Evolutionary conservation across 2,113 vertebrate genomes (phyloP).

Genomic region (Cettia cetti): DNA sequence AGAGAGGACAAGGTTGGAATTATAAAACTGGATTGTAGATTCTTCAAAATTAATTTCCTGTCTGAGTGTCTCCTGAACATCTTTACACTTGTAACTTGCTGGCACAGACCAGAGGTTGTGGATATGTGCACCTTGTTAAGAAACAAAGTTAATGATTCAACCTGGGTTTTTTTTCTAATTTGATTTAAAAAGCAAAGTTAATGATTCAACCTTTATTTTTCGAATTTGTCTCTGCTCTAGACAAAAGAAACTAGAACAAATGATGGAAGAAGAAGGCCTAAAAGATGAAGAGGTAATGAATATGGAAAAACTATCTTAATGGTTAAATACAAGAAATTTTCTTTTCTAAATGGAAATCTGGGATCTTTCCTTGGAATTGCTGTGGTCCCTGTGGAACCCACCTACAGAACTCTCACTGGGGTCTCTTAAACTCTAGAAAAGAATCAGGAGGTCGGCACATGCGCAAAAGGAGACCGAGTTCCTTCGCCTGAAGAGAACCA

Average conservation of each 20-base stretch:
- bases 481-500: constrained; percentile 83
- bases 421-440: constrained; percentile 69
- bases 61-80: background rate
- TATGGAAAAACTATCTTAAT: background rate
- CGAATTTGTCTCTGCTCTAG: constrained; percentile 64
- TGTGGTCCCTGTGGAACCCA: background rate
- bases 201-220: background rate
- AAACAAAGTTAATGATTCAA: background rate
- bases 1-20: background rate
- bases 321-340: background rate
- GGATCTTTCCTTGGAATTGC: background rate
- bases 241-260: constrained; percentile 96
- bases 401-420: background rate
- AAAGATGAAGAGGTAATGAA: constrained; percentile 92
- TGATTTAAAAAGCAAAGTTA: background rate
- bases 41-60: background rate
- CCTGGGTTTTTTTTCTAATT: background rate
- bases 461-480: constrained; percentile 85
- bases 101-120: background rate
- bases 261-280: constrained; percentile 98
- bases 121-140: background rate
- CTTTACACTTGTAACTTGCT: background rate
- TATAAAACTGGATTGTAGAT: background rate
- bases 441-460: constrained; percentile 78
- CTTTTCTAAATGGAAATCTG: background rate